Percentiles rank a stretch among this genome's conserved stretches.
These are phyloP conservation scores for Phalanger gymnotis DNA, from an alignment of 2,797 vertebrate genomes.

Conservation along the genomic window DNA sequence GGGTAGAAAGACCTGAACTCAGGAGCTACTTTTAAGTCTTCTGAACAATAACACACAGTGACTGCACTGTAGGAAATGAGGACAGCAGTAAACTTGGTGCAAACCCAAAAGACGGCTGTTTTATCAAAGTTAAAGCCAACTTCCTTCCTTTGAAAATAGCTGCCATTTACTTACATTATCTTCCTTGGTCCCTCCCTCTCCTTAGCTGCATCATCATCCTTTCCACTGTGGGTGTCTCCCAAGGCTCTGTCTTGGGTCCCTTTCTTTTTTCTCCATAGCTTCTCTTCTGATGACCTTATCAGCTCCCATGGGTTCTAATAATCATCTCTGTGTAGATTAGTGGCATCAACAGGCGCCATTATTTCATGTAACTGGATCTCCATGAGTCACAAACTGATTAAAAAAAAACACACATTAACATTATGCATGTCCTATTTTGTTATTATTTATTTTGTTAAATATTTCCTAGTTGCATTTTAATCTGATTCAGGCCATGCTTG, in stretches of 20 bases:
- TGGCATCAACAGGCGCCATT: not conserved
- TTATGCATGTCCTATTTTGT: not conserved
- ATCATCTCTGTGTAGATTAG: not conserved
- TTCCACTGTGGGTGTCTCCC: not conserved
- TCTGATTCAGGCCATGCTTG: not conserved
- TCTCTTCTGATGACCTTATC: not conserved
- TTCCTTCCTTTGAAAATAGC: not conserved
- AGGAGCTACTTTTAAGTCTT: not conserved
- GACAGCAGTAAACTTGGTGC: not conserved
- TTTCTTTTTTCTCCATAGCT: not conserved
- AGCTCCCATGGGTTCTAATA: not conserved
- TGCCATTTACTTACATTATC: not conserved
- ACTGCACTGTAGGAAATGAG: not conserved
- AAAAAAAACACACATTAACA: not conserved
- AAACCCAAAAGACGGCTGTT: not conserved
- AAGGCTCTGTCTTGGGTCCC: not conserved
- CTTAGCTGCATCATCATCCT: not conserved
- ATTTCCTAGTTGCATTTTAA: not conserved
- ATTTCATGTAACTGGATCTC: not conserved
- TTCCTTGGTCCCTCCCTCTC: not conserved
- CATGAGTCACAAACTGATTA: not conserved
- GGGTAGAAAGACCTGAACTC: not conserved
- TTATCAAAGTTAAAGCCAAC: not conserved
- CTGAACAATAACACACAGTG: not conserved
- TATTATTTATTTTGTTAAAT: not conserved